Evolutionary conservation across 2,888 invertebrate species (phyloP).

Genomic region (Drosophila barbarae): DNA sequence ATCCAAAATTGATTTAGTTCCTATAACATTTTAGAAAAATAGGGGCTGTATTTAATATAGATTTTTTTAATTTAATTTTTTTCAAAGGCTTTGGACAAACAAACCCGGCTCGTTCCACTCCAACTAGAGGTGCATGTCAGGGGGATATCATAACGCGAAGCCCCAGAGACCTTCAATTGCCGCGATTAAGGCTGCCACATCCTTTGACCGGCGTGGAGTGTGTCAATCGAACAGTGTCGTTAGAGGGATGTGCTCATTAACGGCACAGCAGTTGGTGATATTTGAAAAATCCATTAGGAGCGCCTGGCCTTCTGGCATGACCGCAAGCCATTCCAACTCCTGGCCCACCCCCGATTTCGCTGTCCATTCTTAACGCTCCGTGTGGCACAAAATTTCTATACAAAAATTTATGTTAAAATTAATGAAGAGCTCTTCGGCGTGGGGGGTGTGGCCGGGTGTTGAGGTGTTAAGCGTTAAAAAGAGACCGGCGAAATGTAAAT

Average conservation of each 20-base stretch:
- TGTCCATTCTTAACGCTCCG: slow-evolving; percentile 62
- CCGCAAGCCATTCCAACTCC: slow-evolving; percentile 32
- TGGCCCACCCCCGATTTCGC: background rate
- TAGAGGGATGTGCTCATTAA: slow-evolving; percentile 51
- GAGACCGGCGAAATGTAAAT: slow-evolving; percentile 37
- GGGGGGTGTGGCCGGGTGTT: slow-evolving; percentile 51
- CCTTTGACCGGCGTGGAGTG: slow-evolving; percentile 8
- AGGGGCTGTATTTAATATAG: background rate
- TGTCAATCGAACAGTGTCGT: slow-evolving; percentile 37
- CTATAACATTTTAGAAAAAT: too few species aligned
- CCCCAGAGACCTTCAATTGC: slow-evolving; percentile 3
- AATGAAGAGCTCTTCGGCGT: slow-evolving; percentile 57
- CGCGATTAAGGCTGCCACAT: slow-evolving; percentile 12
- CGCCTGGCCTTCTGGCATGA: slow-evolving; percentile 29
- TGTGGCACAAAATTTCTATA: slow-evolving; percentile 59
- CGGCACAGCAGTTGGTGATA: slow-evolving; percentile 40
- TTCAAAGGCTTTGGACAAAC: too few species aligned
- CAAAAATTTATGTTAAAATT: slow-evolving; percentile 56
- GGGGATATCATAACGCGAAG: background rate
- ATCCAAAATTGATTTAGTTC: background rate
- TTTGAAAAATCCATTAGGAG: slow-evolving; percentile 37
- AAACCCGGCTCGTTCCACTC: background rate
- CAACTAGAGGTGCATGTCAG: background rate
- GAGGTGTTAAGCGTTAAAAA: slow-evolving; percentile 60
- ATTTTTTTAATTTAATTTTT: background rate